Percentiles rank a stretch among this genome's conserved stretches.
phyloP scores from a whole-genome alignment of 2,113 vertebrate species.

The Columbina picui region DNA sequence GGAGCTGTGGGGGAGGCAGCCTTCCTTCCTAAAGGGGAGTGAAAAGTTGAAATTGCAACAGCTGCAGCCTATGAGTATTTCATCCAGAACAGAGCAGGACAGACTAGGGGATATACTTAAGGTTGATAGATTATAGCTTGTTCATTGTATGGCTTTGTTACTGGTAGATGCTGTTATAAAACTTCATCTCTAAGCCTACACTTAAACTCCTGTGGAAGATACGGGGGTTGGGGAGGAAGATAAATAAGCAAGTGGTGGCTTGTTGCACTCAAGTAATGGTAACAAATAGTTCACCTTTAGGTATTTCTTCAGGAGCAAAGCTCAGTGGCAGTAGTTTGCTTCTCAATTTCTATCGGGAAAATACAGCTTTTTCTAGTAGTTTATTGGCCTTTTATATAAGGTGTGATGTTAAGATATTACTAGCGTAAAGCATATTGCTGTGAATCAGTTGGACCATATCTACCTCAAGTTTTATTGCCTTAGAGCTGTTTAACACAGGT shows the following conservation, averaged over 20 bases:
- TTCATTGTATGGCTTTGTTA: neutral
- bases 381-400: neutral
- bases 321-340: neutral
- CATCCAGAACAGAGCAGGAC: neutral
- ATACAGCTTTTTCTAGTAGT: neutral
- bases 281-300: neutral
- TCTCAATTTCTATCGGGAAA: neutral
- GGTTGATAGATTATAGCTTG: neutral
- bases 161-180: neutral
- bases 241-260: neutral
- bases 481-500: neutral
- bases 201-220: neutral
- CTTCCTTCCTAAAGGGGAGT: neutral
- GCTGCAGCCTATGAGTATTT: neutral
- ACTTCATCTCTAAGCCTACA: neutral
- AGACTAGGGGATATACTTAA: neutral
- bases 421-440: neutral
- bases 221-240: fast-evolving
- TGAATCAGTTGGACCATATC: neutral
- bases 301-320: neutral
- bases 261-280: neutral
- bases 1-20: neutral
- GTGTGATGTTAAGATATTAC: neutral
- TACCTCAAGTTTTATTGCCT: neutral
- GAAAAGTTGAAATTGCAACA: neutral